Percentiles rank a stretch among this genome's conserved stretches.
Conservation (phyloP, 2,797 vertebrate species). For the Remorina albescens region DNA sequence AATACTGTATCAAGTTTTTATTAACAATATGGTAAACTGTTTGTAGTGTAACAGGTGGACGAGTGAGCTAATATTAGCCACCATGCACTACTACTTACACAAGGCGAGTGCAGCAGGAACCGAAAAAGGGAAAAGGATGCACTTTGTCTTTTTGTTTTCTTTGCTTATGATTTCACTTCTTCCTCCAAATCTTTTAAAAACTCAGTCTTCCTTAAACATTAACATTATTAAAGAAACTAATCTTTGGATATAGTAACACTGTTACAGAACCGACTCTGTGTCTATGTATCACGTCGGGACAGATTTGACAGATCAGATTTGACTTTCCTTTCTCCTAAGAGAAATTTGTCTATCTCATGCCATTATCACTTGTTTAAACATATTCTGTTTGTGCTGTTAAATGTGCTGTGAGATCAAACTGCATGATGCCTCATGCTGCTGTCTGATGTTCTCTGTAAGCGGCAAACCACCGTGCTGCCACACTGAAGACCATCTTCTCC, state of each 20-base stretch:
- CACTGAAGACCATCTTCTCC: slow-evolving; percentile 1
- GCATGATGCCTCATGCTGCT: slow-evolving; percentile 18
- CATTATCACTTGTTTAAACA: slow-evolving; percentile 9
- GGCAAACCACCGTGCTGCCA: slow-evolving; percentile 25
- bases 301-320: slow-evolving; percentile 6
- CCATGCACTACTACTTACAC: background rate
- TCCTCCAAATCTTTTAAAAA: no score
- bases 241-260: no score
- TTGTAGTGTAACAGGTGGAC: no score
- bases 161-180: no score
- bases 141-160: no score
- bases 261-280: no score
- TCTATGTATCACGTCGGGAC: background rate
- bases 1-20: background rate
- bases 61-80: background rate
- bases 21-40: background rate
- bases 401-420: slow-evolving; percentile 7
- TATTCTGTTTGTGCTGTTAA: slow-evolving; percentile 4
- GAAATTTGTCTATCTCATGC: background rate
- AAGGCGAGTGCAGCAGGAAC: background rate
- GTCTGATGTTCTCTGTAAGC: slow-evolving; percentile 23
- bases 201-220: no score
- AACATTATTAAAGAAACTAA: no score
- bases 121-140: no score
- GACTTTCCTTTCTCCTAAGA: background rate